Conservation (phyloP, 2,888 invertebrate genomes). For the Tetanocera ferruginea region DNA sequence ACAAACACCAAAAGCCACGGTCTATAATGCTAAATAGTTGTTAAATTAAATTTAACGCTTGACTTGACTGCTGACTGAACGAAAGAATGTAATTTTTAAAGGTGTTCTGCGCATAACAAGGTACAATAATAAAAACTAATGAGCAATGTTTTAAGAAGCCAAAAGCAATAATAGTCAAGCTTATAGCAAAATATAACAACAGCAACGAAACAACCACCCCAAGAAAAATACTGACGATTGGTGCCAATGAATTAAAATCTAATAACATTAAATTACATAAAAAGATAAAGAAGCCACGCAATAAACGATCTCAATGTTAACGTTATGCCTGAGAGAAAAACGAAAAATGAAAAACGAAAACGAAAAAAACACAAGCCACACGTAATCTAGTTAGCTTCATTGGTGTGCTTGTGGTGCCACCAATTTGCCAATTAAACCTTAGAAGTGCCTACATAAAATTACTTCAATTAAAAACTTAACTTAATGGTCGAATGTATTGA, state of each 20-base stretch:
- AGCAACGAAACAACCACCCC: background rate
- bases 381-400: constrained; percentile 41
- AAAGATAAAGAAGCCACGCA: constrained; percentile 14
- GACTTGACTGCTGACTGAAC: constrained; percentile 20
- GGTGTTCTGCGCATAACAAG: background rate
- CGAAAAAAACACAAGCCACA: background rate
- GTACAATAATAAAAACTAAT: background rate
- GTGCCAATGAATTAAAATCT: background rate
- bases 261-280: background rate
- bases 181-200: constrained; percentile 2
- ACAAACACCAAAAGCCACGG: background rate
- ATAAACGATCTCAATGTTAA: constrained; percentile 14
- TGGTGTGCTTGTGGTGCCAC: background rate
- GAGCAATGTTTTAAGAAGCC: background rate
- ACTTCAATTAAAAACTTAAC: too few relatives aligned
- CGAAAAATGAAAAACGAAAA: too few relatives aligned
- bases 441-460: too few relatives aligned
- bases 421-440: background rate
- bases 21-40: constrained; percentile 38
- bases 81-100: constrained; percentile 11
- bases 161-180: too few relatives aligned
- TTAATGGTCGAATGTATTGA: too few relatives aligned
- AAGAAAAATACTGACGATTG: background rate
- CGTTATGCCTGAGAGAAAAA: constrained; percentile 14
- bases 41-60: constrained; percentile 37